These are phyloP conservation scores for Mirza zaza DNA, from an alignment of 2,113 vertebrate species.

Conservation along the genomic window DNA sequence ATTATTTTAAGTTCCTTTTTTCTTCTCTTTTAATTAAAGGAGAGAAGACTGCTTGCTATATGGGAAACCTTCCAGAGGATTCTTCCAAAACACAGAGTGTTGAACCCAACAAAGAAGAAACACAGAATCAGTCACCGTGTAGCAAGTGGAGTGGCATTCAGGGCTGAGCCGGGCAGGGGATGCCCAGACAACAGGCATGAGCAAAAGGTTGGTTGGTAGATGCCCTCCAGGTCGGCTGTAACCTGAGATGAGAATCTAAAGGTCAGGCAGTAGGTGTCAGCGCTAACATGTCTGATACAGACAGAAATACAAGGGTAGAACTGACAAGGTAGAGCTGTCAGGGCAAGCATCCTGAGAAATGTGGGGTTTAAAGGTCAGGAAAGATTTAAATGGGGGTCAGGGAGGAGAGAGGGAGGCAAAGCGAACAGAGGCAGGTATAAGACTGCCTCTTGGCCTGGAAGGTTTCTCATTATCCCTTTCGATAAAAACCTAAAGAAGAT, in stretches of 20 bases:
- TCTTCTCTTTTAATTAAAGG: background rate
- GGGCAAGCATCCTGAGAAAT: background rate
- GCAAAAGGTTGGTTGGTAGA: background rate
- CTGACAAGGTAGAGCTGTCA: background rate
- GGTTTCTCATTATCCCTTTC: background rate
- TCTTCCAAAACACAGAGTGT: background rate
- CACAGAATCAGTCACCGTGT: background rate
- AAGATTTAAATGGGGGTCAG: background rate
- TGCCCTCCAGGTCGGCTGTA: background rate
- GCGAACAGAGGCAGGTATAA: background rate
- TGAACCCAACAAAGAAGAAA: background rate
- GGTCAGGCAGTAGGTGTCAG: background rate
- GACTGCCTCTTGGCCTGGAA: background rate
- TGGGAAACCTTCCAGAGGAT: background rate
- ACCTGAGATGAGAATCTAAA: background rate
- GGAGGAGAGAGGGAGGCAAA: background rate
- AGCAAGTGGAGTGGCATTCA: background rate
- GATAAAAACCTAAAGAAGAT: background rate
- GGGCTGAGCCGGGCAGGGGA: background rate
- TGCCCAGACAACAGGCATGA: background rate
- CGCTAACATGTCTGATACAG: background rate
- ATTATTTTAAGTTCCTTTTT: slow-evolving; percentile 27
- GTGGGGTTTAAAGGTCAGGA: background rate
- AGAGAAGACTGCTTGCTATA: background rate
- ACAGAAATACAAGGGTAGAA: background rate